These are phyloP conservation scores for Liolophura sinensis DNA, from an alignment of 1,140 invertebrate genomes.

Conservation along the genomic window DNA sequence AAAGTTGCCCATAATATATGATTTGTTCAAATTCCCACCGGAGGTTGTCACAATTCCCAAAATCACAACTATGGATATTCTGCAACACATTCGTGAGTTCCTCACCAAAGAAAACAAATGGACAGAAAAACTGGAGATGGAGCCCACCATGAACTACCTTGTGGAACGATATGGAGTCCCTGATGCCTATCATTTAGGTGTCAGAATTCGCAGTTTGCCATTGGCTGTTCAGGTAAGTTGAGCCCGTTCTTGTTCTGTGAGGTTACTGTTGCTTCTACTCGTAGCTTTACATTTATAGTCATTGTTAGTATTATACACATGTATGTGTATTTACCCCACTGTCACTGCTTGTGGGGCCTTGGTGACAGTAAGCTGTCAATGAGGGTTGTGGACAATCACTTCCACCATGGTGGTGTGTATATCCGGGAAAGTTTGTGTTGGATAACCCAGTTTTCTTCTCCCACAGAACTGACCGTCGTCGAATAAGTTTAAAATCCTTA, in stretches of 20 bases:
- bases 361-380: too few relatives aligned
- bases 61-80: slow-evolving; percentile 44
- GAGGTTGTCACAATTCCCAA: slow-evolving; percentile 42
- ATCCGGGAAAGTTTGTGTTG: too few relatives aligned
- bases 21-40: slow-evolving; percentile 48
- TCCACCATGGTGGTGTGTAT: too few relatives aligned
- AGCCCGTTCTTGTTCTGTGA: background rate
- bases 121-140: slow-evolving; percentile 36
- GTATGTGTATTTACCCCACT: too few relatives aligned
- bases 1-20: slow-evolving; percentile 43
- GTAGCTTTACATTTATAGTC: background rate
- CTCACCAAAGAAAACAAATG: slow-evolving; percentile 42
- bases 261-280: background rate
- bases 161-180: slow-evolving; percentile 34
- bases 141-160: slow-evolving; percentile 48
- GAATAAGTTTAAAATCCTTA: too few relatives aligned
- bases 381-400: too few relatives aligned
- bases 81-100: slow-evolving; percentile 44
- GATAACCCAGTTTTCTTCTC: too few relatives aligned
- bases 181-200: slow-evolving; percentile 46
- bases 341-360: background rate
- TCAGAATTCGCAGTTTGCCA: slow-evolving; percentile 48
- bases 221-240: slow-evolving; percentile 40
- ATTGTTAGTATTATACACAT: too few relatives aligned
- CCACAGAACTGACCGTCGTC: too few relatives aligned